A percentile compares a stretch with the other conserved stretches of the same genome.
Conservation (phyloP, 2,888 invertebrate species). For the Tillus elongatus region DNA sequence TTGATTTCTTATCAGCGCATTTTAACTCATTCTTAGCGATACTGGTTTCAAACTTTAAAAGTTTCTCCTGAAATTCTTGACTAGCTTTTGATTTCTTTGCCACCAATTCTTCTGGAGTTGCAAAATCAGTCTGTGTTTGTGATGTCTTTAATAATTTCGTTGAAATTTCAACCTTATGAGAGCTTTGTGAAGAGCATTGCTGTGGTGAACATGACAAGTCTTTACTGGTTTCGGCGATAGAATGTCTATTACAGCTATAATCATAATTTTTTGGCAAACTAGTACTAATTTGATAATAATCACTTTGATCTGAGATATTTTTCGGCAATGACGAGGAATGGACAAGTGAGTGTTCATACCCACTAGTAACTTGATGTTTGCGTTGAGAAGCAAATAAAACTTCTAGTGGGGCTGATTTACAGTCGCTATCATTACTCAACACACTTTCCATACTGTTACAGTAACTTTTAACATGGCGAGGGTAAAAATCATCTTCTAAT, state of each 20-base stretch:
- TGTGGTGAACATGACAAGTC: constrained; percentile 27
- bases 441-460: constrained; percentile 75
- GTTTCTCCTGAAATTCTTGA: constrained; percentile 38
- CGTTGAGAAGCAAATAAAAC: constrained; percentile 54
- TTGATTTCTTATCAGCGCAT: constrained; percentile 26
- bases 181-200: constrained; percentile 29
- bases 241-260: constrained; percentile 17
- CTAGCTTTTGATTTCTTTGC: constrained; percentile 33
- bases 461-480: constrained; percentile 50
- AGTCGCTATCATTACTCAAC: constrained; percentile 68
- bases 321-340: constrained; percentile 32
- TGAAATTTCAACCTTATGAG: too few species aligned
- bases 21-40: constrained; percentile 21
- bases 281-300: constrained; percentile 23
- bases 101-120: constrained; percentile 31
- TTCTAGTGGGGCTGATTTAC: constrained; percentile 69
- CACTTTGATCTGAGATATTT: constrained; percentile 24
- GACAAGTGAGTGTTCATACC: constrained; percentile 11
- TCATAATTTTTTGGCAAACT: constrained; percentile 30
- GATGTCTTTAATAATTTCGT: constrained; percentile 28
- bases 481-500: constrained; percentile 28
- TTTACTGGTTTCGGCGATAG: constrained; percentile 29
- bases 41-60: constrained; percentile 37
- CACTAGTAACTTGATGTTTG: constrained; percentile 10
- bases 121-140: constrained; percentile 40